phyloP scores from a whole-genome alignment of 2,113 vertebrate species.

The Charina bottae region DNA sequence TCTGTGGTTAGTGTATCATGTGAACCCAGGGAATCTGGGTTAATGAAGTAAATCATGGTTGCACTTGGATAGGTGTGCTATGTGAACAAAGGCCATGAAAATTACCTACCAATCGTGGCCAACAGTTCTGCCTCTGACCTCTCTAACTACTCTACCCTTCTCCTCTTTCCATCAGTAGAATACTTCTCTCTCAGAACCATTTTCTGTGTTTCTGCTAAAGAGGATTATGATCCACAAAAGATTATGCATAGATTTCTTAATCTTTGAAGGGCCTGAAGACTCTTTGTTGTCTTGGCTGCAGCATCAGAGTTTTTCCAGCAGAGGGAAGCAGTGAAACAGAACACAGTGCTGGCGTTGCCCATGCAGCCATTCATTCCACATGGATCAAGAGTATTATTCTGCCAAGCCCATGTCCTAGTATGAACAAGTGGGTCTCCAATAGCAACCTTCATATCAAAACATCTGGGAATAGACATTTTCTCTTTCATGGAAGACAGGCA shows the following conservation, averaged over 20 bases:
- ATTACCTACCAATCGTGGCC: not conserved
- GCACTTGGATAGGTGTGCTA: not conserved
- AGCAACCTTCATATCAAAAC: not conserved
- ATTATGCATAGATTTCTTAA: no score
- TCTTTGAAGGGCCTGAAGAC: not conserved
- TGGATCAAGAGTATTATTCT: no score
- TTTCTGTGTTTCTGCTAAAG: not conserved
- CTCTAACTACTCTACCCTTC: not conserved
- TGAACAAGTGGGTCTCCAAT: not conserved
- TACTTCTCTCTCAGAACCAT: not conserved
- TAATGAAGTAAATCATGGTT: not conserved
- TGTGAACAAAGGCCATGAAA: not conserved
- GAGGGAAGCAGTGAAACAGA: slow-evolving; percentile 19
- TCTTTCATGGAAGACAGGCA: not conserved
- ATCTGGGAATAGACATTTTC: not conserved
- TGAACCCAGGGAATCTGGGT: not conserved
- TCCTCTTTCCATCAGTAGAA: not conserved
- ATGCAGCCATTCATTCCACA: not conserved
- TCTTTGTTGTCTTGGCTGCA: not conserved
- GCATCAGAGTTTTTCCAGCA: not conserved
- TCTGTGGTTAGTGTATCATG: not conserved
- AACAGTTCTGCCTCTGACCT: not conserved
- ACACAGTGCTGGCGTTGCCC: not conserved
- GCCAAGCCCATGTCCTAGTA: not conserved
- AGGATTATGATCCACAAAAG: not conserved